Conservation (phyloP, 2,113 vertebrate species). For the human region GRCh38 chr2:81543001-81543500, state of each 20-base stretch:
- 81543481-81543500: not conserved
- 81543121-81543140: not conserved
- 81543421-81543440: not conserved
- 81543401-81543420: not conserved
- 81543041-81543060: not conserved
- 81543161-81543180: not conserved
- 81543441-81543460: not conserved
- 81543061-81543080: not conserved
- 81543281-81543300: not conserved
- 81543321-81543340: not conserved
- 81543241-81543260: not conserved
- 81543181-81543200: not conserved
- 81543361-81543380: not conserved
- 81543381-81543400: not conserved
- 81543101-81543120: not conserved
- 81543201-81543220: not conserved
- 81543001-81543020: not conserved
- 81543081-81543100: not conserved
- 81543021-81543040: not conserved
- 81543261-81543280: not conserved
- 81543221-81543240: not conserved
- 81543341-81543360: not conserved
- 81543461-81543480: not conserved
- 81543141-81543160: not conserved
- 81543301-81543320: not conserved